Conservation (phyloP, 2,113 vertebrate species). For the Vicugna pacos region DNA sequence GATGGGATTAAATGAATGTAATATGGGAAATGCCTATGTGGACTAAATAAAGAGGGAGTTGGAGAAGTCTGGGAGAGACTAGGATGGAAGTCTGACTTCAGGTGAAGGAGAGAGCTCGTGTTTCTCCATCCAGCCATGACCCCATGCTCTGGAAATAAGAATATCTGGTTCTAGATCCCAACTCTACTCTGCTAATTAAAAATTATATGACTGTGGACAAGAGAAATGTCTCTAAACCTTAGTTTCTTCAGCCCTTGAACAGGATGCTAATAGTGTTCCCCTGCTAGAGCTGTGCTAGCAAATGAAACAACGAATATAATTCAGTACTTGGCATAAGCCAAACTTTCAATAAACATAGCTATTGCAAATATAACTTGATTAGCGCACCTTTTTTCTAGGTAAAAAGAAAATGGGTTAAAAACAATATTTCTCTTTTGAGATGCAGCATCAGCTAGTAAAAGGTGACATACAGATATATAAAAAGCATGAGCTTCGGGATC, state of each 20-base stretch:
- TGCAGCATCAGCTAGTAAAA: not conserved
- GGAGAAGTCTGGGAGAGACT: not conserved
- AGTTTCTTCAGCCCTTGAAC: not conserved
- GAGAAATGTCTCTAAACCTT: not conserved
- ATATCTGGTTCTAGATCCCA: not conserved
- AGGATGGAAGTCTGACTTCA: not conserved
- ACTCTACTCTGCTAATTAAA: not conserved
- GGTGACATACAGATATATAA: not conserved
- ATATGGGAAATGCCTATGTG: not conserved
- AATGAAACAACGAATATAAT: not conserved
- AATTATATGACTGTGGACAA: not conserved
- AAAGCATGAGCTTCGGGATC: not conserved
- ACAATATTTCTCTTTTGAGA: constrained; percentile 5
- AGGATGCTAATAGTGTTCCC: not conserved
- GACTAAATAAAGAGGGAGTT: not conserved
- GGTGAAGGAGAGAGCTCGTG: not conserved
- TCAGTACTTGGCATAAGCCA: not conserved
- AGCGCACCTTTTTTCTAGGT: not conserved
- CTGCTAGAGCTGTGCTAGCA: not conserved
- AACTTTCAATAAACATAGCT: not conserved
- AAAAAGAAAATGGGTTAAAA: constrained; percentile 8
- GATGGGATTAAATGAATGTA: not conserved
- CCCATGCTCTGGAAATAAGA: not conserved
- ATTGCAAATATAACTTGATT: not conserved
- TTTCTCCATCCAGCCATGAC: not conserved